These are phyloP conservation scores for Drosophila trichaetosa DNA, from an alignment of 2,888 invertebrate species.

Conservation along the genomic window DNA sequence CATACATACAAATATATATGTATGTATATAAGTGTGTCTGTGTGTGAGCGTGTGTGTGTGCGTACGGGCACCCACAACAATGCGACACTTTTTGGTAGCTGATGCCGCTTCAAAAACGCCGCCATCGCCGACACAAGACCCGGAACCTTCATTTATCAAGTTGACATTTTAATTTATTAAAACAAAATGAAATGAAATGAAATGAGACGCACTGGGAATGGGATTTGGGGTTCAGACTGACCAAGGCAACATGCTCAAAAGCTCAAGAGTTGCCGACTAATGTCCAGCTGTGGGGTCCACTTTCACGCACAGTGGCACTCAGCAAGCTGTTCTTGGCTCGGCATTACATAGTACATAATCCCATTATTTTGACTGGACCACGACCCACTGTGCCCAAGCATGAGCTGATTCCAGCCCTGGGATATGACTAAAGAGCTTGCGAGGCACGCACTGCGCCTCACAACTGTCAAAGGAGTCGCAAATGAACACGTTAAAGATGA, in stretches of 20 bases:
- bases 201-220: constrained; percentile 33
- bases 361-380: neutral
- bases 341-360: neutral
- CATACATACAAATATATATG: neutral
- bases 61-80: constrained; percentile 45
- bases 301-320: constrained; percentile 21
- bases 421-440: constrained; percentile 11
- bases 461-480: constrained; percentile 54
- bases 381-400: constrained; percentile 17
- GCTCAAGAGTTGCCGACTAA: constrained; percentile 1
- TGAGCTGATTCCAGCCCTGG: constrained; percentile 5
- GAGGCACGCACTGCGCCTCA: constrained; percentile 48
- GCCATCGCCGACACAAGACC: constrained; percentile 52
- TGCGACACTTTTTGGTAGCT: constrained; percentile 55
- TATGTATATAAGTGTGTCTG: neutral
- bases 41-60: constrained; percentile 17
- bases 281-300: constrained; percentile 23
- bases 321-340: neutral
- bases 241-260: constrained; percentile 18
- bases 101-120: constrained; percentile 71
- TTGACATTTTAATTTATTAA: constrained; percentile 85
- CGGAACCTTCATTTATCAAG: constrained; percentile 83
- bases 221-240: constrained; percentile 5
- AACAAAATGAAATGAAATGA: constrained; percentile 77
- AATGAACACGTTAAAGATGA: constrained; percentile 76